Evolutionary conservation across 2,797 vertebrate genomes (phyloP).

Genomic region (Catamblyrhynchus diadema): DNA sequence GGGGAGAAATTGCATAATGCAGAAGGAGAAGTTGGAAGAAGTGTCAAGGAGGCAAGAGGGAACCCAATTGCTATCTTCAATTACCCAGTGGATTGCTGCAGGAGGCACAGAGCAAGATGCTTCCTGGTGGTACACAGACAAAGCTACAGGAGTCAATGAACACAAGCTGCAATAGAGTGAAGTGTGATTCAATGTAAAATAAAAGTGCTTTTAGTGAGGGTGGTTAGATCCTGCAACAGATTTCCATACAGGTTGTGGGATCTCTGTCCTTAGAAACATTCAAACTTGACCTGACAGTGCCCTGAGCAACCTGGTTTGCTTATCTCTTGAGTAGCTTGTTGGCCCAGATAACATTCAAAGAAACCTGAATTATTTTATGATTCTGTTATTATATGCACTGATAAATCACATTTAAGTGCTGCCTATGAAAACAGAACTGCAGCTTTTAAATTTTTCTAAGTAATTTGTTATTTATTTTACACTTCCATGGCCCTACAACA

Average conservation of each 20-base stretch:
- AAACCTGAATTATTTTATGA: not conserved
- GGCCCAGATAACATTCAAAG: not conserved
- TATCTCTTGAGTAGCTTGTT: not conserved
- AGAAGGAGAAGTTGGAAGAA: not conserved
- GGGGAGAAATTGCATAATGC: accelerated
- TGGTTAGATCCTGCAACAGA: not conserved
- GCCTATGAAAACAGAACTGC: not conserved
- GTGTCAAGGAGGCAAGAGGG: not conserved
- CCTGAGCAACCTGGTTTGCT: not conserved
- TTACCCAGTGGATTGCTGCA: not conserved
- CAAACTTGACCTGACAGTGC: not conserved
- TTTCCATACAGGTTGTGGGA: not conserved
- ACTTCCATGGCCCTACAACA: not conserved
- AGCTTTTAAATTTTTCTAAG: not conserved
- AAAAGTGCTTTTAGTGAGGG: not conserved
- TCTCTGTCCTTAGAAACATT: not conserved
- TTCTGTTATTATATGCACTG: not conserved
- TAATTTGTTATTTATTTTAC: not conserved
- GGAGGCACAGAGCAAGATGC: not conserved
- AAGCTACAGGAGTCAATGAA: not conserved
- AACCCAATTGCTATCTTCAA: not conserved
- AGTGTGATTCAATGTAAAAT: not conserved
- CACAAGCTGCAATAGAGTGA: not conserved
- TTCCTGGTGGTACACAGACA: not conserved
- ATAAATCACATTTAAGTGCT: not conserved